A percentile compares a stretch with the other conserved stretches of the same genome.
These are phyloP conservation scores for Darevskia nairensis DNA, from an alignment of 2,797 vertebrate genomes.

Conservation along the genomic window DNA sequence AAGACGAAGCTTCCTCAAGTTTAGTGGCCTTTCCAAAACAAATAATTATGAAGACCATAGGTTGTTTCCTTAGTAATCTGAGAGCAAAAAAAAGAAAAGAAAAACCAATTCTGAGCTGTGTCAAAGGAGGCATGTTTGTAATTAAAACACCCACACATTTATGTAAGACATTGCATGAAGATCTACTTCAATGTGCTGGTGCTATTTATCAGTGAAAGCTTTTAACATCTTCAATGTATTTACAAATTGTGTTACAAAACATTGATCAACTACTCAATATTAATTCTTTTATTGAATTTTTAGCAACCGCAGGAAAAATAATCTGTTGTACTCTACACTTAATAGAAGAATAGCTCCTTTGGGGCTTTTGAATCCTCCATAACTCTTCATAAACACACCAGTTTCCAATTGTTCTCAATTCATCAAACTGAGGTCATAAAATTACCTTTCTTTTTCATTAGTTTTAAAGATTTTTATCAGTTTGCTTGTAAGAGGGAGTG, in stretches of 20 bases:
- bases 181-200: too few relatives aligned
- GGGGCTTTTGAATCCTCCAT: slow-evolving; percentile 44
- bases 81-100: neutral
- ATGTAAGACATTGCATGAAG: neutral
- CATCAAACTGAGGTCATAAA: neutral
- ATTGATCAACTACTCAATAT: neutral
- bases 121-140: neutral
- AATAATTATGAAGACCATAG: neutral
- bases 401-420: slow-evolving; percentile 43
- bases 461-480: slow-evolving; percentile 60
- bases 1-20: neutral
- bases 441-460: slow-evolving; percentile 43
- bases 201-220: too few relatives aligned
- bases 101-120: neutral
- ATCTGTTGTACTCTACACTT: slow-evolving; percentile 20
- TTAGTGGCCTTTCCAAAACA: neutral
- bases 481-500: slow-evolving; percentile 57
- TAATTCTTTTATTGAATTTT: slow-evolving; percentile 8
- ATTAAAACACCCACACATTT: neutral
- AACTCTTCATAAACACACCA: slow-evolving; percentile 23
- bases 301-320: slow-evolving; percentile 33
- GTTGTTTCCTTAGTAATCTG: neutral
- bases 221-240: neutral
- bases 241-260: neutral
- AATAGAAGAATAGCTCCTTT: slow-evolving; percentile 46